Percentiles rank a stretch among this genome's conserved stretches.
These are phyloP conservation scores for Bellardia pandia DNA, from an alignment of 2,888 invertebrate genomes.

Conservation along the genomic window DNA sequence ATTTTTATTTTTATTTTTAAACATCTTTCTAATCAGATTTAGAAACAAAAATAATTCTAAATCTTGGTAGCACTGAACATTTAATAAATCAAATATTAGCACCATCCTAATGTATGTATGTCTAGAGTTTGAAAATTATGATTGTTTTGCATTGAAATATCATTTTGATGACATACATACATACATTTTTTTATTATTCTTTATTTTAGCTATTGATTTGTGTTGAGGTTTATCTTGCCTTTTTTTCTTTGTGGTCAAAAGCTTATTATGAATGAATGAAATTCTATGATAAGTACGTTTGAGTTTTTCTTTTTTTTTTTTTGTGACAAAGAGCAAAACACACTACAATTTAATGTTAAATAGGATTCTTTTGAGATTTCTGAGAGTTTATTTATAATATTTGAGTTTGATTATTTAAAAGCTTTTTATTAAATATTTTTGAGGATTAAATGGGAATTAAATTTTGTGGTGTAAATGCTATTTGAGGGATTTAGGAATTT, in stretches of 20 bases:
- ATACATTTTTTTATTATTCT: not conserved
- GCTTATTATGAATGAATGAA: conserved; percentile 9
- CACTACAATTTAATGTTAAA: conserved; percentile 2
- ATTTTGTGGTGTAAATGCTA: too few relatives aligned
- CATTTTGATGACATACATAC: conserved; percentile 9
- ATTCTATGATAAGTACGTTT: conserved; percentile 6
- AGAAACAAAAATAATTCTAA: too few relatives aligned
- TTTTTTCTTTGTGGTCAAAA: conserved; percentile 15
- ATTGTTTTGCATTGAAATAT: conserved; percentile 9
- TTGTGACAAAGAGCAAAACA: conserved; percentile 11
- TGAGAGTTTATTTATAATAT: not conserved
- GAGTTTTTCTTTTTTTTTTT: not conserved
- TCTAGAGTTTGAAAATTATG: not conserved
- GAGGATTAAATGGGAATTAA: too few relatives aligned
- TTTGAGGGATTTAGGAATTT: too few relatives aligned
- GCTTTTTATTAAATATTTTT: not conserved
- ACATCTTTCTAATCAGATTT: too few relatives aligned
- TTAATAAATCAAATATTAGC: too few relatives aligned
- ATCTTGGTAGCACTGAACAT: too few relatives aligned
- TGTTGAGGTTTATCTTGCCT: not conserved
- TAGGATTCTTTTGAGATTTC: not conserved
- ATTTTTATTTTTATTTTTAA: too few relatives aligned
- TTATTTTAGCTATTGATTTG: conserved; percentile 5
- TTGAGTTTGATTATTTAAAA: not conserved
- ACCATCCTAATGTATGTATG: not conserved